These are phyloP conservation scores for Sebastes kiyomatsui DNA, from an alignment of 2,797 vertebrate species.

Conservation along the genomic window DNA sequence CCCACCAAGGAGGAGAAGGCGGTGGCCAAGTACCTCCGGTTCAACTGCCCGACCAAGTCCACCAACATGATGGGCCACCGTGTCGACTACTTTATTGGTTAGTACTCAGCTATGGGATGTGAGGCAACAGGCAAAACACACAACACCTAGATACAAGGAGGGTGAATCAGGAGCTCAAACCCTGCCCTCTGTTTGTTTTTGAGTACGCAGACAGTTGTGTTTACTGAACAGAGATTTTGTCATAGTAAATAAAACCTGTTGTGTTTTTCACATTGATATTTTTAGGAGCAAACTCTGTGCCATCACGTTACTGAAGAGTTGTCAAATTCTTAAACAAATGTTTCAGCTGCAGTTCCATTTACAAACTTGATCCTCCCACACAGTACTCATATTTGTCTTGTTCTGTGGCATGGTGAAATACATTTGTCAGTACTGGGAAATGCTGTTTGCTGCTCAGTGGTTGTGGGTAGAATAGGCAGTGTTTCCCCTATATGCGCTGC, in stretches of 20 bases:
- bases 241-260: not conserved
- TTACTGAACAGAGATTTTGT: not conserved
- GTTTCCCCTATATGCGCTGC: too few species aligned
- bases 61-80: conserved; percentile 99
- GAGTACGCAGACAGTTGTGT: not conserved
- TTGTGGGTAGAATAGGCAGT: not conserved
- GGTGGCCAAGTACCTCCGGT: conserved; percentile 96
- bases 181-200: not conserved
- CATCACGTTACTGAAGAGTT: not conserved
- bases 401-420: not conserved
- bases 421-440: conserved; percentile 27
- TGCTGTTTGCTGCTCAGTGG: conserved; percentile 28
- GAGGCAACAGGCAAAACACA: not conserved
- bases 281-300: not conserved
- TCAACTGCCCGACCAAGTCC: conserved; percentile 98
- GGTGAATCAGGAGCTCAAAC: not conserved
- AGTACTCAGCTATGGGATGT: conserved; percentile 44
- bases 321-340: not conserved
- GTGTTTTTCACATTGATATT: not conserved
- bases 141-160: not conserved
- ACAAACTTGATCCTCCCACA: not conserved
- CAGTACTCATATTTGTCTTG: conserved; percentile 19
- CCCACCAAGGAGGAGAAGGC: conserved; percentile 99
- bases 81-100: conserved; percentile 98
- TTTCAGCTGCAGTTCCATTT: not conserved